These are phyloP conservation scores for Aramus guarauna DNA, from an alignment of 2,113 vertebrate genomes.

Conservation along the genomic window DNA sequence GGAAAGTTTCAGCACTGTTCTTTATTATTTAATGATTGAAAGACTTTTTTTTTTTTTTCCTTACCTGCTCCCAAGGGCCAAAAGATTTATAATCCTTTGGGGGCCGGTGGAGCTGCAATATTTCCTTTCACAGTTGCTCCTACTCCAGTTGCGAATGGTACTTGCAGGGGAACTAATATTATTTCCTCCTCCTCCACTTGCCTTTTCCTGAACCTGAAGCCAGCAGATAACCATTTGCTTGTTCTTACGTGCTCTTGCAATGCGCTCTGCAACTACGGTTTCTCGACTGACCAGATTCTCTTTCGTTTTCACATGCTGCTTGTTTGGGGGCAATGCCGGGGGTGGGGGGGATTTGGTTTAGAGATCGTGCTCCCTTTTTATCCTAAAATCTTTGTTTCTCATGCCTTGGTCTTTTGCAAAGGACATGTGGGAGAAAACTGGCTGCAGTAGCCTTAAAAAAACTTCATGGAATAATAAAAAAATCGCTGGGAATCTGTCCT, in stretches of 20 bases:
- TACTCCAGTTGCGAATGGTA: neutral
- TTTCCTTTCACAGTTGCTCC: slow-evolving; percentile 44
- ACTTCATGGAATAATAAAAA: neutral
- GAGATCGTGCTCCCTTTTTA: neutral
- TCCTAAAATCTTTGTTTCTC: slow-evolving; percentile 32
- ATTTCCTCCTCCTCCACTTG: slow-evolving; percentile 44
- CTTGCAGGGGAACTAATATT: neutral
- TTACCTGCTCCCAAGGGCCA: neutral
- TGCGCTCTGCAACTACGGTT: neutral
- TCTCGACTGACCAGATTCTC: neutral
- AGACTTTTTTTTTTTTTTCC: neutral
- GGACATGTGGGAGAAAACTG: neutral
- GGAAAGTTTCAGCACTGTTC: slow-evolving; percentile 20
- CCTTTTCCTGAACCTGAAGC: slow-evolving; percentile 40
- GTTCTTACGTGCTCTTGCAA: neutral
- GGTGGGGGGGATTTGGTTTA: neutral
- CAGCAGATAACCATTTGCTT: slow-evolving; percentile 25
- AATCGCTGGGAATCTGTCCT: neutral
- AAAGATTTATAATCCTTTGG: slow-evolving; percentile 36
- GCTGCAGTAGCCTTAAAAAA: neutral
- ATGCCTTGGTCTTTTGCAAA: neutral
- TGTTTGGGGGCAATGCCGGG: neutral
- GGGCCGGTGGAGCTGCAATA: neutral
- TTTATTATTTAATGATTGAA: slow-evolving; percentile 37
- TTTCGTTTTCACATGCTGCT: neutral